Evolutionary conservation across 2,113 vertebrate genomes (phyloP).

Genomic region (Zeus faber): DNA sequence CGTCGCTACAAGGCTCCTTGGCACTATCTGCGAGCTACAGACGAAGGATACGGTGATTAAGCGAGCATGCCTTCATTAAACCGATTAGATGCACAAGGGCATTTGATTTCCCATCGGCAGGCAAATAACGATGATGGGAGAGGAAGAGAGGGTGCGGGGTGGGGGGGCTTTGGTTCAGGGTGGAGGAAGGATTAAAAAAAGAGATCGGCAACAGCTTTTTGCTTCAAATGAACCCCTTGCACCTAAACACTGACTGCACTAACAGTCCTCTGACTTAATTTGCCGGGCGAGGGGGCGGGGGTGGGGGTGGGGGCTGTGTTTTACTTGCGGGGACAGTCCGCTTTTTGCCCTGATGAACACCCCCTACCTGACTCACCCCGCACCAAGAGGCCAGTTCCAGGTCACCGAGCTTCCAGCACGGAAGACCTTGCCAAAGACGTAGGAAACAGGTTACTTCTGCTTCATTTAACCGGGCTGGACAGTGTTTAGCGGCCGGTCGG

Average conservation of each 20-base stretch:
- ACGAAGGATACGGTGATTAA: constrained; percentile 67
- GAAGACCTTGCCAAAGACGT: constrained; percentile 72
- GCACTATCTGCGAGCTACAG: constrained; percentile 66
- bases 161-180: constrained; percentile 4
- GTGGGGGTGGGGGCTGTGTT: constrained; percentile 35
- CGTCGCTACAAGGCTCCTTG: constrained; percentile 69
- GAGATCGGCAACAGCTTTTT: constrained; percentile 38
- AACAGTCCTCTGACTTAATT: constrained; percentile 45
- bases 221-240: constrained; percentile 38
- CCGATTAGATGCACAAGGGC: constrained; percentile 65
- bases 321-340: constrained; percentile 58
- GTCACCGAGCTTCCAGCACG: constrained; percentile 64
- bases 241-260: constrained; percentile 41
- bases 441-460: constrained; percentile 53
- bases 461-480: constrained; percentile 56
- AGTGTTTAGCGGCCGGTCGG: constrained; percentile 57
- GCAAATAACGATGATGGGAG: constrained; percentile 55
- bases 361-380: constrained; percentile 75
- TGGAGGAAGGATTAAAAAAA: constrained; percentile 7
- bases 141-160: constrained; percentile 7
- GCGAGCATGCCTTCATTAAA: constrained; percentile 76
- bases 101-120: constrained; percentile 62
- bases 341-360: constrained; percentile 43
- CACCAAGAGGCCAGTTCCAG: constrained; percentile 74
- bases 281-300: constrained; percentile 38